Evolutionary conservation across 2,113 vertebrate species (phyloP).

Genomic region (Lontra canadensis): DNA sequence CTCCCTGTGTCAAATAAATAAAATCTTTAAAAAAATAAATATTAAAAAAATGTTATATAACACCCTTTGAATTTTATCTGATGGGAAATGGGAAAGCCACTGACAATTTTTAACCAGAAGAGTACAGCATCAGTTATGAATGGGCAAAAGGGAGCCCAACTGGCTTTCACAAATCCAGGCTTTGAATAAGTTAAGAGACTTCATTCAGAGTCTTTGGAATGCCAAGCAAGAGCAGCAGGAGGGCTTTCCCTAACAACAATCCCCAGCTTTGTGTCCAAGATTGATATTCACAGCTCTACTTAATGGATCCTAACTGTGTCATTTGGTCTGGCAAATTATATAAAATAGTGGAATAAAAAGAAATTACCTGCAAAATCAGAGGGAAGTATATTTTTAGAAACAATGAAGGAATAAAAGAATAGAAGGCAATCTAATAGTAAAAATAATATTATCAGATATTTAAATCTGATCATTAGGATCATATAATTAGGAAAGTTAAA

Average conservation of each 20-base stretch:
- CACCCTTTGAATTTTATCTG: not conserved
- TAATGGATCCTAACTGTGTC: constrained; percentile 29
- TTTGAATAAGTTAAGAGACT: constrained; percentile 32
- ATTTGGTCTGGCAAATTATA: not conserved
- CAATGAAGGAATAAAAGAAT: not conserved
- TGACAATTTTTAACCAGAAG: not conserved
- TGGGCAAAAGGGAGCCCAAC: not conserved
- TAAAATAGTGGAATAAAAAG: not conserved
- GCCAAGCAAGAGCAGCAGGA: not conserved
- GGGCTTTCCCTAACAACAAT: not conserved
- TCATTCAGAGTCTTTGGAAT: constrained; percentile 2
- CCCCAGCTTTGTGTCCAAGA: constrained; percentile 18
- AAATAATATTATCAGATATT: not conserved
- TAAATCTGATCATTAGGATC: not conserved
- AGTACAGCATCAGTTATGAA: not conserved
- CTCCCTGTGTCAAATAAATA: too few species aligned
- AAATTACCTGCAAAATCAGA: constrained; percentile 17
- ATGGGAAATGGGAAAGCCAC: not conserved
- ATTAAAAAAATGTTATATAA: too few species aligned
- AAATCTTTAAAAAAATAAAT: too few species aligned
- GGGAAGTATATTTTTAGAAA: not conserved
- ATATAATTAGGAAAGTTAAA: constrained; percentile 13
- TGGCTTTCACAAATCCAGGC: not conserved
- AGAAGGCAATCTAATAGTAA: not conserved
- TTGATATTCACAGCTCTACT: constrained; percentile 25